Conservation (phyloP, 2,113 vertebrate genomes). For the Mirounga angustirostris region DNA sequence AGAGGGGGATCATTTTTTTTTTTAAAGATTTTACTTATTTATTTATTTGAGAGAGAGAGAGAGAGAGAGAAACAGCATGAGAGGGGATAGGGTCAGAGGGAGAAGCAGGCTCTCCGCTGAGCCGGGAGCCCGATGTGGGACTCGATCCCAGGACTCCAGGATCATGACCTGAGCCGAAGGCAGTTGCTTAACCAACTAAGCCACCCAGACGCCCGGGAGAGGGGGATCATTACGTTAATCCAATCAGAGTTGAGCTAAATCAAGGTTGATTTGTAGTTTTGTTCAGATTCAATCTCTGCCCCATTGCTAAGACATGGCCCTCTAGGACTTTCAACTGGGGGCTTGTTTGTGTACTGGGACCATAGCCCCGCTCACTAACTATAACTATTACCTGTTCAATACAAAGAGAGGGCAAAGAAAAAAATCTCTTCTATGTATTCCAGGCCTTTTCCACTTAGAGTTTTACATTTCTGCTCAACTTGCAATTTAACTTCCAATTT, state of each 20-base stretch:
- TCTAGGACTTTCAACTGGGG: not conserved
- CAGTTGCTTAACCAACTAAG: too few relatives aligned
- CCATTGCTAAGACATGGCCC: not conserved
- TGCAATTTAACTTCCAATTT: not conserved
- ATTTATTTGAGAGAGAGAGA: too few relatives aligned
- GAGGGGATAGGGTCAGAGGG: too few relatives aligned
- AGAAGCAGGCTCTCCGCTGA: too few relatives aligned
- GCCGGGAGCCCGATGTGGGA: too few relatives aligned
- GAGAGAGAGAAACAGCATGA: too few relatives aligned
- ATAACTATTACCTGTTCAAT: not conserved
- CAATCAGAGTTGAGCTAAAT: not conserved
- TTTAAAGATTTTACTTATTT: too few relatives aligned
- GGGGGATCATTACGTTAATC: not conserved
- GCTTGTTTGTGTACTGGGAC: not conserved
- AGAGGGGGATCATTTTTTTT: not conserved
- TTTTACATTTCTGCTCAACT: not conserved
- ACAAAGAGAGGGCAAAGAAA: rapidly evolving
- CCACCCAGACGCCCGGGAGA: not conserved
- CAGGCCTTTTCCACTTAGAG: not conserved
- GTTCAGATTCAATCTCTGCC: not conserved
- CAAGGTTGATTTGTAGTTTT: not conserved
- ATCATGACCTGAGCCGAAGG: too few relatives aligned
- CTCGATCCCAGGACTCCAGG: too few relatives aligned
- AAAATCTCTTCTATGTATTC: not conserved
- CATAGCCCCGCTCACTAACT: not conserved